Conservation (phyloP, 2,888 invertebrate genomes). For the Archaeoteleia sp. region DNA sequence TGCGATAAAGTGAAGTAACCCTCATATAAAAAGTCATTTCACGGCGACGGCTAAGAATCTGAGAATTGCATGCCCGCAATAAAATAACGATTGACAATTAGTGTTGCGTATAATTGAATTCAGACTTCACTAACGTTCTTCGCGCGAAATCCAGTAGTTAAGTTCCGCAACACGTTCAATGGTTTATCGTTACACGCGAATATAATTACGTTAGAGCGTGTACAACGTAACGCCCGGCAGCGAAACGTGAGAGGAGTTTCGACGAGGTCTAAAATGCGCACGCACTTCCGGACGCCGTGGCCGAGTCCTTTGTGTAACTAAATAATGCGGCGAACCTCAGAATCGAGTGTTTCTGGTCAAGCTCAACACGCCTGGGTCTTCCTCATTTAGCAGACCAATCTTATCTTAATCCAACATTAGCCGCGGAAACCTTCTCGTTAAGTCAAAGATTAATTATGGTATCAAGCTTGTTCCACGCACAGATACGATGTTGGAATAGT, state of each 20-base stretch:
- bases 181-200: conserved; percentile 53
- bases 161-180: conserved; percentile 50
- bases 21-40: too few species aligned
- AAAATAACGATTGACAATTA: conserved; percentile 26
- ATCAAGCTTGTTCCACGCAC: background rate
- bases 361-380: conserved; percentile 20
- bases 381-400: conserved; percentile 38
- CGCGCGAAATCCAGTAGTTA: conserved; percentile 43
- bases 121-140: conserved; percentile 44
- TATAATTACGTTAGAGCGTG: conserved; percentile 50
- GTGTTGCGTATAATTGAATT: conserved; percentile 48
- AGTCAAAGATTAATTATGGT: conserved; percentile 17
- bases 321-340: conserved; percentile 56
- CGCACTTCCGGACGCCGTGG: conserved; percentile 26
- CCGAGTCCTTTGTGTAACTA: conserved; percentile 37
- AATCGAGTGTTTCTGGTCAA: conserved; percentile 54
- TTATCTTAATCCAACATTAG: conserved; percentile 40
- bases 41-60: too few species aligned
- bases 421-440: conserved; percentile 35
- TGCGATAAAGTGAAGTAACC: too few species aligned
- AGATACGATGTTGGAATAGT: conserved; percentile 11
- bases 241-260: conserved; percentile 52
- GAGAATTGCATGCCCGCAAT: conserved; percentile 23
- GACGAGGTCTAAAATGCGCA: conserved; percentile 39
- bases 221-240: conserved; percentile 39